Evolutionary conservation across 2,797 vertebrate genomes (phyloP).

Genomic region (Todus mexicanus): DNA sequence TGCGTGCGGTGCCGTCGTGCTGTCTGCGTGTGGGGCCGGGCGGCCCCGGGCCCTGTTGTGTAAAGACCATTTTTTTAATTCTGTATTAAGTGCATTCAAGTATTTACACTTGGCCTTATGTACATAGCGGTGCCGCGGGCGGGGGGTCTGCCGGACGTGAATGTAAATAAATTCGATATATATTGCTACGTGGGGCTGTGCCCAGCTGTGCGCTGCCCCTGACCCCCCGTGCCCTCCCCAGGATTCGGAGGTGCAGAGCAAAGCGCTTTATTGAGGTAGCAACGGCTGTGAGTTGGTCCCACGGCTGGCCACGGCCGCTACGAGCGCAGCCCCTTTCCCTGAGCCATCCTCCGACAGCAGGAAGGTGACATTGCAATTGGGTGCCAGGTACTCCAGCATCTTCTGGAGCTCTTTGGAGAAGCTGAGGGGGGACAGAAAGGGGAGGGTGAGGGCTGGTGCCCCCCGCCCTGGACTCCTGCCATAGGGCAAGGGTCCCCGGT

Average conservation of each 20-base stretch:
- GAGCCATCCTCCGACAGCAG: constrained; percentile 74
- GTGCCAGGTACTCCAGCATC: constrained; percentile 65
- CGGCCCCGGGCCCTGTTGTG: constrained; percentile 69
- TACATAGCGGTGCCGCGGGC: constrained; percentile 79
- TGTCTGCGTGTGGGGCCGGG: constrained; percentile 68
- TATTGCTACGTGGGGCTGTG: constrained; percentile 53
- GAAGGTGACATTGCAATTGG: constrained; percentile 70
- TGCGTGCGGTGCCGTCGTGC: constrained; percentile 72
- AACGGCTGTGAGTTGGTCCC: background rate
- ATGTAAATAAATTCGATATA: constrained; percentile 91
- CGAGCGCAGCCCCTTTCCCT: constrained; percentile 74
- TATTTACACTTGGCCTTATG: constrained; percentile 87
- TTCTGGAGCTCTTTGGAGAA: constrained; percentile 67
- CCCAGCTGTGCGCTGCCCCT: background rate
- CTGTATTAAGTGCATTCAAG: constrained; percentile 83
- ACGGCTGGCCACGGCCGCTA: constrained; percentile 70
- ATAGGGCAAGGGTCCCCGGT: accelerated
- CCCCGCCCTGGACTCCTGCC: background rate
- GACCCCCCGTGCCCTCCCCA: accelerated
- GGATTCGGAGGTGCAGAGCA: background rate
- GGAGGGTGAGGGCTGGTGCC: background rate
- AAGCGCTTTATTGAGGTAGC: background rate
- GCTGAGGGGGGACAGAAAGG: constrained; percentile 21
- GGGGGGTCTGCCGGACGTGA: constrained; percentile 96
- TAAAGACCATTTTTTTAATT: constrained; percentile 82